phyloP scores from a whole-genome alignment of 2,797 vertebrate genomes.

The Australoheros facetus region DNA sequence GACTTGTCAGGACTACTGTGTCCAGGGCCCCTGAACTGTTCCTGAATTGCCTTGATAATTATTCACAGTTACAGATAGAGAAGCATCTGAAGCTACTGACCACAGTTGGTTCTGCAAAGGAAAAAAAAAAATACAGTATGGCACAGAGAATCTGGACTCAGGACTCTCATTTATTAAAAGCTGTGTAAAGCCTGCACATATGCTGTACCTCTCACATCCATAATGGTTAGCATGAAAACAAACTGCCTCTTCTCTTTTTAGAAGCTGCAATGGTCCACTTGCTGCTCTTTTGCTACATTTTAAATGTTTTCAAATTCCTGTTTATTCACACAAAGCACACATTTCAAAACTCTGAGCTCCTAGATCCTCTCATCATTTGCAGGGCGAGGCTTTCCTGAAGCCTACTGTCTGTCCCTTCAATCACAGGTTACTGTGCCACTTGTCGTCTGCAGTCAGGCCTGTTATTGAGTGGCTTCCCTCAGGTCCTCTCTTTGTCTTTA shows the following conservation, averaged over 20 bases:
- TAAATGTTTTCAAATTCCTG: conserved; percentile 8
- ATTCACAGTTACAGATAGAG: conserved; percentile 31
- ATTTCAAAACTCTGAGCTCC: neutral
- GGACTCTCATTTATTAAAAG: conserved; percentile 10
- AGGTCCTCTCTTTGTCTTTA: conserved; percentile 71
- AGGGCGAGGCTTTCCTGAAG: conserved; percentile 24
- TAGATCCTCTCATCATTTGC: conserved; percentile 30
- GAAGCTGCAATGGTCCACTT: neutral
- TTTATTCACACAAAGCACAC: neutral
- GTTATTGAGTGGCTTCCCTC: conserved; percentile 63
- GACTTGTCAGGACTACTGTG: conserved; percentile 13
- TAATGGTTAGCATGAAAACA: conserved; percentile 35
- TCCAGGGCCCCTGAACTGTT: conserved; percentile 9
- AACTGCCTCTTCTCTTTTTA: conserved; percentile 21
- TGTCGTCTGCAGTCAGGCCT: conserved; percentile 66
- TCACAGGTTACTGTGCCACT: conserved; percentile 55
- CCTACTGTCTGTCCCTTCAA: conserved; percentile 44
- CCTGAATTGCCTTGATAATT: conserved; percentile 40
- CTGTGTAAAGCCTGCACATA: conserved; percentile 21
- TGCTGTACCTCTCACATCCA: conserved; percentile 26
- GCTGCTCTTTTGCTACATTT: neutral
- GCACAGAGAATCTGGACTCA: conserved; percentile 29
- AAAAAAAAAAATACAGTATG: conserved; percentile 24
- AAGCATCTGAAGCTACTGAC: conserved; percentile 48
- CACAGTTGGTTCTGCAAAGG: conserved; percentile 6